These are phyloP conservation scores for Panthera tigris DNA, from an alignment of 2,113 vertebrate genomes.

Conservation along the genomic window DNA sequence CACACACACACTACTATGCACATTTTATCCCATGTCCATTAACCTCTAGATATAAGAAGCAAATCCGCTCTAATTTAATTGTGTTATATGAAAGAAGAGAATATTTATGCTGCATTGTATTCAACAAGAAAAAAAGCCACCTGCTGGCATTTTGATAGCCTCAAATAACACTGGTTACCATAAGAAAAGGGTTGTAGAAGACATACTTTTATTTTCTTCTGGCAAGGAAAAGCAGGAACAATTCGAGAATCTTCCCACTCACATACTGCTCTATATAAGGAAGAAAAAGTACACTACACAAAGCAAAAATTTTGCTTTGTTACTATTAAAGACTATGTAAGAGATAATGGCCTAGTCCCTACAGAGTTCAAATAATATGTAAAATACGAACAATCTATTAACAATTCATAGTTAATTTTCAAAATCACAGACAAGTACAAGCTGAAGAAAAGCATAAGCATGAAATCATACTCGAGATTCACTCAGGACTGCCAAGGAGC, in stretches of 20 bases:
- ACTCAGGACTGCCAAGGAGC: conserved; percentile 47
- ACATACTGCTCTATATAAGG: conserved; percentile 19
- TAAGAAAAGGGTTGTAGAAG: conserved; percentile 49
- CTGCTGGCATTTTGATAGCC: conserved; percentile 40
- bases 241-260: conserved; percentile 30
- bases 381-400: conserved; percentile 8
- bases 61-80: conserved; percentile 7
- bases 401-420: conserved; percentile 33
- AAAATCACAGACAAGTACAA: background rate
- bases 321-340: conserved; percentile 35
- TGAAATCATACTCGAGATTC: background rate
- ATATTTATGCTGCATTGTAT: conserved; percentile 16
- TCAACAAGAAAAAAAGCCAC: background rate
- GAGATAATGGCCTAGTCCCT: background rate
- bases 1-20: background rate
- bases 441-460: background rate
- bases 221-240: conserved; percentile 36
- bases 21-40: background rate
- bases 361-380: background rate
- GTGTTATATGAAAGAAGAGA: conserved; percentile 27
- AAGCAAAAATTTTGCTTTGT: background rate
- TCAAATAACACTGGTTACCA: background rate
- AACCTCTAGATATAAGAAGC: background rate
- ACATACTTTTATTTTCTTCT: conserved; percentile 31
- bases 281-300: conserved; percentile 29